These are phyloP conservation scores for Furcula furcula DNA, from an alignment of 2,888 invertebrate species.

Conservation along the genomic window DNA sequence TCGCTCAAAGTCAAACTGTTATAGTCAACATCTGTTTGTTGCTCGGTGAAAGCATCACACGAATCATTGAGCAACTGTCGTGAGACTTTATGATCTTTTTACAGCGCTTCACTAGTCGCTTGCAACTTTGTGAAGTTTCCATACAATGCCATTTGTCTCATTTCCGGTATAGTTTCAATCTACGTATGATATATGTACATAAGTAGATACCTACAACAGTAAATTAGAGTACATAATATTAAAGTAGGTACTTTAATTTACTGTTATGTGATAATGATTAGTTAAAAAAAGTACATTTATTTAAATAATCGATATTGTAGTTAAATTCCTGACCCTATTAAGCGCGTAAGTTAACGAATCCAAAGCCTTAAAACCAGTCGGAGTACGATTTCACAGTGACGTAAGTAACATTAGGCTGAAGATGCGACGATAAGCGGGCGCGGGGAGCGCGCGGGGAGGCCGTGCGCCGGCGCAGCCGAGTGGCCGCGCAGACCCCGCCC, in stretches of 20 bases:
- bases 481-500: conserved; percentile 77
- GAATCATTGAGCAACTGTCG: conserved; percentile 69
- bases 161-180: not conserved
- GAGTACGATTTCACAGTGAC: conserved; percentile 58
- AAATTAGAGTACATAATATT: no score
- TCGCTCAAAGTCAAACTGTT: conserved; percentile 78
- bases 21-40: conserved; percentile 74
- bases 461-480: conserved; percentile 62
- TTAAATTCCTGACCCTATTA: conserved; percentile 34
- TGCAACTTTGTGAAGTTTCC: conserved; percentile 14
- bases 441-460: conserved; percentile 42
- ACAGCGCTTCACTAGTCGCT: conserved; percentile 29
- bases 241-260: no score
- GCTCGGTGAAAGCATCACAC: conserved; percentile 68
- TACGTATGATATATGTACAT: no score
- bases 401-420: conserved; percentile 71
- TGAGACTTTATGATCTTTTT: conserved; percentile 59
- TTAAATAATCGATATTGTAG: no score
- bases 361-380: conserved; percentile 38
- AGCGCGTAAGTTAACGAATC: conserved; percentile 35
- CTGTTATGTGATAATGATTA: no score
- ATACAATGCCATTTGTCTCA: conserved; percentile 3
- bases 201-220: no score
- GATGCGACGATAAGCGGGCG: conserved; percentile 71
- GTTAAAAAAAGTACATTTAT: no score